phyloP scores from a whole-genome alignment of 1,140 invertebrate species.

The Steinernema khuongi region DNA sequence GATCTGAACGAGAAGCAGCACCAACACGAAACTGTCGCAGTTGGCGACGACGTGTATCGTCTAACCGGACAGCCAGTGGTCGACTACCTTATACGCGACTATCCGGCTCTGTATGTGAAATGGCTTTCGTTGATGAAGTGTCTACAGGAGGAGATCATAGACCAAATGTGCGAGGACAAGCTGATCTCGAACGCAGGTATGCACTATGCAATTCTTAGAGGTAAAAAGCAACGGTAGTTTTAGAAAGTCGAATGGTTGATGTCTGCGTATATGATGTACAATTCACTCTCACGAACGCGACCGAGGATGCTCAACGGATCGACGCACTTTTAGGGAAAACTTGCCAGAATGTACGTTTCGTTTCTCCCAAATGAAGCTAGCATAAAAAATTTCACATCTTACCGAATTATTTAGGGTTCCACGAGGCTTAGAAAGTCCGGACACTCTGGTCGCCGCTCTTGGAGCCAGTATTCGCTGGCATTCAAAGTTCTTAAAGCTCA shows the following conservation, averaged over 20 bases:
- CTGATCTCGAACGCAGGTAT: not conserved
- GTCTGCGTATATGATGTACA: not conserved
- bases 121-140: not conserved
- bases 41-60: too few species aligned
- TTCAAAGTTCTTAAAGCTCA: not conserved
- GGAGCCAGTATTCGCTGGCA: not conserved
- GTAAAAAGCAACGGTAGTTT: not conserved
- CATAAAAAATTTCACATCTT: too few species aligned
- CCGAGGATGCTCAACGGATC: not conserved
- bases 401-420: too few species aligned
- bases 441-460: too few species aligned
- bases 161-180: not conserved
- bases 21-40: too few species aligned
- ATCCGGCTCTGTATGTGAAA: not conserved
- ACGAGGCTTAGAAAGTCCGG: too few species aligned
- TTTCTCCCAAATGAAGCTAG: too few species aligned
- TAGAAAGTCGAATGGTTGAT: not conserved
- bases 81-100: not conserved
- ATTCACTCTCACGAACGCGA: not conserved
- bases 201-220: not conserved
- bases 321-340: not conserved
- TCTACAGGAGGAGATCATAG: not conserved
- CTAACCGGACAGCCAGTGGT: too few species aligned
- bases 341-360: not conserved
- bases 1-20: not conserved